Percentiles rank a stretch among this genome's conserved stretches.
These are phyloP conservation scores for Solenopsis invicta DNA, from an alignment of 1,140 invertebrate genomes.

Conservation along the genomic window DNA sequence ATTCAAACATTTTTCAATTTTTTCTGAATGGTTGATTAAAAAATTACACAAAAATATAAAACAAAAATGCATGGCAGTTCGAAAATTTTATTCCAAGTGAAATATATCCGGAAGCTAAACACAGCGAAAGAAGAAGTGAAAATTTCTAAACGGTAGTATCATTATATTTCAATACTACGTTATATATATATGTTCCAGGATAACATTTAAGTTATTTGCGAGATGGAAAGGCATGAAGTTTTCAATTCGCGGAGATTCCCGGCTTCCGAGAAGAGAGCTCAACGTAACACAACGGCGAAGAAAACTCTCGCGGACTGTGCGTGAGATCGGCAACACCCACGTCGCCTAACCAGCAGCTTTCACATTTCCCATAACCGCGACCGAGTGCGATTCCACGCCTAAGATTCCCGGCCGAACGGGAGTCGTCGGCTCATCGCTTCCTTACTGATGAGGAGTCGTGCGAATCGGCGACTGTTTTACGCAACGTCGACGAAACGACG, in stretches of 20 bases:
- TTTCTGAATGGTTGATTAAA: too few relatives aligned
- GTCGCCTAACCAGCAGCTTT: slow-evolving; percentile 70
- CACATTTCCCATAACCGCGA: slow-evolving; percentile 78
- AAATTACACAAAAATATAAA: too few relatives aligned
- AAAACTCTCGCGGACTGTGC: slow-evolving; percentile 60
- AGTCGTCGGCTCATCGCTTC: slow-evolving; percentile 33
- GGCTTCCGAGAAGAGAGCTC: neutral
- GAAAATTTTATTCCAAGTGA: neutral
- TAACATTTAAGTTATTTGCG: neutral
- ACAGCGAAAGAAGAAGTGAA: neutral
- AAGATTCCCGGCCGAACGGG: slow-evolving; percentile 44
- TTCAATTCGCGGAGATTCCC: neutral
- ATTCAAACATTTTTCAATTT: too few relatives aligned
- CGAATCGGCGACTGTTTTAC: slow-evolving; percentile 65
- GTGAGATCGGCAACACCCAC: slow-evolving; percentile 79
- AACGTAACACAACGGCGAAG: slow-evolving; percentile 32
- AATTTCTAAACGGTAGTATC: neutral
- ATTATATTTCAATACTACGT: neutral
- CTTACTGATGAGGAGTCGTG: slow-evolving; percentile 67
- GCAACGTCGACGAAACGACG: slow-evolving; percentile 38
- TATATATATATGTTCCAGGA: neutral
- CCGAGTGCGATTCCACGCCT: slow-evolving; percentile 40
- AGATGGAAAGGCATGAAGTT: neutral
- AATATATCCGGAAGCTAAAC: neutral
- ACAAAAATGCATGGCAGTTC: neutral